Evolutionary conservation across 2,797 vertebrate species (phyloP), one percentile per base, ranked within the genome.

Genomic region (Hippocampus kuda): DNA sequence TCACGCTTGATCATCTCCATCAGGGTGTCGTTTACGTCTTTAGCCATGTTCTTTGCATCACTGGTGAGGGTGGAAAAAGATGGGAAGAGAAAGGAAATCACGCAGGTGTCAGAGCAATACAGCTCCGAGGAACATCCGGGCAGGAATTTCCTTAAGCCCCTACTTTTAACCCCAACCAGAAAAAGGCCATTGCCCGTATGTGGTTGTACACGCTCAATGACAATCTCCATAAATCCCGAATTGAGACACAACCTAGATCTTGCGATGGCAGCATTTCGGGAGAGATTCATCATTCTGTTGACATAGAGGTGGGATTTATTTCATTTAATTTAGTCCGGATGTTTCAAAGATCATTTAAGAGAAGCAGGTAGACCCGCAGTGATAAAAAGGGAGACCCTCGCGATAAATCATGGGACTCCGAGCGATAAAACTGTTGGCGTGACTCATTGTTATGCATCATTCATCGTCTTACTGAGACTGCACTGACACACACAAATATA

Each of bases 21-120:
- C 77, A 99, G 74, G 1, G 92, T 75, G 73, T 94, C 90, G 34
- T 91, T 92, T 64, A 99, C 93, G 22, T 93, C 93, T 83, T 92
- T 95, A 20, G 94, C 96, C 96, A 99, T 99, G 83, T 94, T 94
- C 86, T 95, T 97, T 10, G 95, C 95, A 83, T 99, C 95, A 72
- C 96, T 98, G 70, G 11, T n/a, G 64, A 62, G 30, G 24, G 66
- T 12, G 1, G 20, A 72, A 12, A 5, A 53, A 38, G 20, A 38
- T 38, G 34, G 7, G 6, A 38, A 38, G 34, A 38, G 34, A 38
- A 38, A 38, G 34, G 6, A 38, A 38, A 38, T 38, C 34, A 34
- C 5, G 18, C 49, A 51, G 11, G 26, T 59, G 30, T 41, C 51
- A 54, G 34, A 34, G 34, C 5, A 34, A 34, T 34, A 34, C 34